Conservation (phyloP, 53 echinoderm and acorn worm species). For the Echinarachnius parma region DNA sequence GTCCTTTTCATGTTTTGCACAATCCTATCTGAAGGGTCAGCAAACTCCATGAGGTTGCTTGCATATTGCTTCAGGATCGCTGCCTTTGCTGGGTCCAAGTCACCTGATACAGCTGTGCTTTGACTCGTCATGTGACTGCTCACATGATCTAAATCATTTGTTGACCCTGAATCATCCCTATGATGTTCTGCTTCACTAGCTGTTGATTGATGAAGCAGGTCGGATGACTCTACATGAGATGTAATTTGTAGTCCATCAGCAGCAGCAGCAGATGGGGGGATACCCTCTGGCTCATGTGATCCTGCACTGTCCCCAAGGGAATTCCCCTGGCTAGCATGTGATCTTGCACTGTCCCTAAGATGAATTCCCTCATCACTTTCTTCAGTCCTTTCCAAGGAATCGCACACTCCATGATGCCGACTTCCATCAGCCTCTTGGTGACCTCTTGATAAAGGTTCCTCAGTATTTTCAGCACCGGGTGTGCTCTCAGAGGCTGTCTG, state of each 20-base stretch:
- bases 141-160: background rate
- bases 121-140: conserved; percentile 28
- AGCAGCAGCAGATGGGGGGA: no score
- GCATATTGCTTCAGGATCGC: conserved; percentile 23
- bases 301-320: background rate
- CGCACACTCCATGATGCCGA: background rate
- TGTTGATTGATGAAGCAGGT: no score
- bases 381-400: background rate
- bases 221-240: background rate
- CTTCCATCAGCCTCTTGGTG: background rate
- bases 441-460: background rate
- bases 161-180: background rate
- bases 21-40: no score
- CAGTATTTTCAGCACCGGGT: no score
- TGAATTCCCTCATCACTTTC: background rate
- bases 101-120: no score
- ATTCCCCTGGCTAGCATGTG: background rate
- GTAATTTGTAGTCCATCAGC: background rate
- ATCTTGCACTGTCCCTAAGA: background rate
- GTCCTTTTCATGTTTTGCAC: no score
- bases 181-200: no score
- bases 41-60: background rate
- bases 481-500: no score
- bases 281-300: background rate
- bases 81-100: conserved; percentile 6